Evolutionary conservation across 2,113 vertebrate species (phyloP).

Genomic region (Clarias batrachus): DNA sequence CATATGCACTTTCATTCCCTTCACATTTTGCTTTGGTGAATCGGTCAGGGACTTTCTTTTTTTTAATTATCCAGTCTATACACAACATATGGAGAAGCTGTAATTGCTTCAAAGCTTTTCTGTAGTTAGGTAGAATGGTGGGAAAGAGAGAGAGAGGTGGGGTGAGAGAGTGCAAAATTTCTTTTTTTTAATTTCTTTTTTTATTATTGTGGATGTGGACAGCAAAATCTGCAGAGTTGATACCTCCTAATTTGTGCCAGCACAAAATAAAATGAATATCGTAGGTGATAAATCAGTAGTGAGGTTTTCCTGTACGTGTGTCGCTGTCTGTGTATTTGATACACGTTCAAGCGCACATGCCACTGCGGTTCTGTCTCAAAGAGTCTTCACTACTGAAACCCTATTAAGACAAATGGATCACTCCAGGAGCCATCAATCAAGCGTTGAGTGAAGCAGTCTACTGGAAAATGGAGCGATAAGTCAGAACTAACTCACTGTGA

Average conservation of each 20-base stretch:
- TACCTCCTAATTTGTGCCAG: neutral
- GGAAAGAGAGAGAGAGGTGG: neutral
- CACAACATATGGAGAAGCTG: neutral
- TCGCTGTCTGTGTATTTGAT: neutral
- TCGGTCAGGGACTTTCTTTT: neutral
- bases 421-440: conserved; percentile 49
- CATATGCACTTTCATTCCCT: neutral
- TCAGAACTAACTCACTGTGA: conserved; percentile 37
- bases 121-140: neutral
- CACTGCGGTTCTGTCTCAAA: conserved; percentile 34
- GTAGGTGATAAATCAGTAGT: neutral
- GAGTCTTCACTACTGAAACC: conserved; percentile 40
- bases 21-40: neutral
- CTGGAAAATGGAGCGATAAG: conserved; percentile 47
- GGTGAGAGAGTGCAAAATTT: neutral
- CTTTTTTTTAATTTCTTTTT: neutral
- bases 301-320: neutral
- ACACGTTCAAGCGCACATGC: conserved; percentile 27
- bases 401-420: conserved; percentile 54
- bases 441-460: conserved; percentile 43
- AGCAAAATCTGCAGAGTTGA: neutral
- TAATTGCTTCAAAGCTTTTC: conserved; percentile 16
- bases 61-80: neutral
- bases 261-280: conserved; percentile 3
- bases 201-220: neutral